These are phyloP conservation scores for Eulemur coronatus DNA, from an alignment of 2,797 vertebrate genomes.

Conservation along the genomic window DNA sequence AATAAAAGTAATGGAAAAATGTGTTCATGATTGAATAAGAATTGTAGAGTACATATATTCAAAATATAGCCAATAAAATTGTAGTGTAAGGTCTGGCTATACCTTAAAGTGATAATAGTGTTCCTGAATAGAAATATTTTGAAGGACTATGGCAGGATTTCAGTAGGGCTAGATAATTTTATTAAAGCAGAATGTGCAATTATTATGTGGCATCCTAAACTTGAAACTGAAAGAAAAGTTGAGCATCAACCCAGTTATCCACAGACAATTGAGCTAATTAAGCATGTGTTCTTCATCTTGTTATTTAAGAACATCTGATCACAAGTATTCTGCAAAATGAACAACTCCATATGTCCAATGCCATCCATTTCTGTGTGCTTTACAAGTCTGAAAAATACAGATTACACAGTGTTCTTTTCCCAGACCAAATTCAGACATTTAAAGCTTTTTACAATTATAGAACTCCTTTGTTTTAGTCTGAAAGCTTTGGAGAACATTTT, in stretches of 20 bases:
- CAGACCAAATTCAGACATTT: constrained; percentile 79
- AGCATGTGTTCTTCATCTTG: constrained; percentile 61
- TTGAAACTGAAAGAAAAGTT: constrained; percentile 62
- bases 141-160: not conserved
- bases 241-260: constrained; percentile 60
- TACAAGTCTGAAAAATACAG: constrained; percentile 75
- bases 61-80: constrained; percentile 22
- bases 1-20: not conserved
- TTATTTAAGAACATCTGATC: constrained; percentile 79
- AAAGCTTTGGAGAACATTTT: constrained; percentile 64
- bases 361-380: constrained; percentile 71
- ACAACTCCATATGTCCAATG: constrained; percentile 82
- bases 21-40: not conserved
- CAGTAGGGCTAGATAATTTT: not conserved
- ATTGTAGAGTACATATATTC: not conserved
- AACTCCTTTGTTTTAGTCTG: constrained; percentile 78
- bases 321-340: constrained; percentile 72
- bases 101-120: not conserved
- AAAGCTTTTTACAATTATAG: constrained; percentile 75
- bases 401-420: constrained; percentile 74
- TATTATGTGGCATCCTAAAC: not conserved
- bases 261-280: constrained; percentile 79
- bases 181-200: constrained; percentile 6
- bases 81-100: not conserved
- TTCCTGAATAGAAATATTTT: not conserved